Evolutionary conservation across 2,888 invertebrate genomes (phyloP), one percentile per base, ranked within the genome.

Genomic region (Adelognathus sp.): DNA sequence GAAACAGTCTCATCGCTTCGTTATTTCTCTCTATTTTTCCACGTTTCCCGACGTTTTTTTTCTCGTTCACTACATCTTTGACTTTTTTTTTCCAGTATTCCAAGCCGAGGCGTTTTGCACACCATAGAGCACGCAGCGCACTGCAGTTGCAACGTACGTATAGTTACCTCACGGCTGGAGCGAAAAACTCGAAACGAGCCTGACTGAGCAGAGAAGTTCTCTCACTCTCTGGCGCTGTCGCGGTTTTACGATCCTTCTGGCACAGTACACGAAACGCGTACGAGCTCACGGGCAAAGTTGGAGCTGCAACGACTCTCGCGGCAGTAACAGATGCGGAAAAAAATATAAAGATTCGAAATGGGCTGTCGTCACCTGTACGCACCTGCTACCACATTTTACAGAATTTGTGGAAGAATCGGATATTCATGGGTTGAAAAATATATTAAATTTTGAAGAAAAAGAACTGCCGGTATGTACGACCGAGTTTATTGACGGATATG

Each of bases 51-150:
- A 41, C 21, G 4, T 39, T 39, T 52, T 39, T 52, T 31, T 6
- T 27, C 66, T n/a, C 33, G 24, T 21, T 58, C 14, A n/a, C 21
- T 46, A 21, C 27, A 60, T 46, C 11, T n/a, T 24, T 52, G 11
- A 24, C 44, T 27, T 63, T 46, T 54, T 36, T 52, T n/a, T 56
- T 50, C 41, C 44, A 72, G 24, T 78, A 78, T 80, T 63, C 52
- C 67, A 24, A n/a, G 58, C 16, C 64, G 76, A 79, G 63, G 72
- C 69, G 60, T 76, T 78, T 73, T n/a, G 11, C 11, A n/a, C 46
- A 46, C 24, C 54, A 66, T 66, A 74, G 66, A 16, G 63, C n/a
- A 14, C 50, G 29, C 24, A 60, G 60, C 70, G 71, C 39, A 71
- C 71, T 60, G 76, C 61, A 63, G 63, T 50, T 63, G 63, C 56